Base-by-base conservation (phyloP, 2,113 vertebrate species). In the Pachypanchax playfairii region DNA sequence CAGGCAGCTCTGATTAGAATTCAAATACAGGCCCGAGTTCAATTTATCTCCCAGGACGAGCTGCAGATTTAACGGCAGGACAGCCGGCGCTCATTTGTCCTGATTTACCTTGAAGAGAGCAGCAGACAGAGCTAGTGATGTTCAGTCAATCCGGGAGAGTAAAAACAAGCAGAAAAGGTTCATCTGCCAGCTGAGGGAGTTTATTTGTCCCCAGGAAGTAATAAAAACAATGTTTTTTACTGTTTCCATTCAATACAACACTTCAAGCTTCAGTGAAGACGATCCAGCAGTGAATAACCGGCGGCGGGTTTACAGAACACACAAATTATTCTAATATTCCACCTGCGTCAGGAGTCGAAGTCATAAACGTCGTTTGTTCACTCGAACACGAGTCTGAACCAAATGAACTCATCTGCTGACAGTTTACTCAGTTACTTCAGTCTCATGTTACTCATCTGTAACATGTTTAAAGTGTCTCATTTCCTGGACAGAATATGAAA, bases 221-320 rank as follows among this genome's bases (percentile, higher is more conserved):
- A 31, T 21, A 59, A 25, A 49, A 70, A 70, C 44, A 57, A 50
- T 28, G 26, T 70, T 70, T 76, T 63, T 25, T n/a, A 60, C 9
- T 12, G 64, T 73, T 79, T 69, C 43, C 68, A 49, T 53, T 70
- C 57, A 71, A 76, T 66, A 71, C 39, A 67, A 52, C 48, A 35
- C 47, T 64, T 73, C 73, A 77, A 65, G 62, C 70, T 58, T 68
- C 25, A 46, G 53, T 48, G 39, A 70, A 38, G 67, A 63, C 31
- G 50, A 61, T 56, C 13, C 58, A 54, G 36, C 42, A 2, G 22
- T 36, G n/a, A n/a, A 42, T 55, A 64, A 69, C 55, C 53, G 12
- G 51, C 14, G 10, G 33, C 9, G 14, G 13, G 15, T 29, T 54
- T 39, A 68, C 62, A 36, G 31, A 50, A 28, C 14, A 20, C 43